These are phyloP conservation scores for Sicus ferrugineus DNA, from an alignment of 2,888 invertebrate genomes.

Conservation along the genomic window DNA sequence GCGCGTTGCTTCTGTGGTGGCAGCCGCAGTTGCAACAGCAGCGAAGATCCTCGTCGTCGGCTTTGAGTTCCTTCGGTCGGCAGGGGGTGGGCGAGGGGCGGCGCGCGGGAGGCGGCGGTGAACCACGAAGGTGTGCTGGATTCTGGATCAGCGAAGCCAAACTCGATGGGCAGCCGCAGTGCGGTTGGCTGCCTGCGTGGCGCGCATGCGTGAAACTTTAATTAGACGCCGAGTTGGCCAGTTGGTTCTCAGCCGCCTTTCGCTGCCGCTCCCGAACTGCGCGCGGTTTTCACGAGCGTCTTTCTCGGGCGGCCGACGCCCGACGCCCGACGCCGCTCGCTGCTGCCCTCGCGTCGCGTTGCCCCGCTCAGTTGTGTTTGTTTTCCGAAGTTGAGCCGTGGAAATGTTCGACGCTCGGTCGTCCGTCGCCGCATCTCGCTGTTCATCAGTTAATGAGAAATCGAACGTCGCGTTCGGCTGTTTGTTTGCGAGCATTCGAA, in stretches of 20 bases:
- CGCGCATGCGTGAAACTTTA: slow-evolving; percentile 41
- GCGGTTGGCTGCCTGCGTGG: slow-evolving; percentile 9
- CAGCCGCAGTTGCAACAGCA: neutral
- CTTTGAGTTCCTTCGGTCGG: too few species aligned
- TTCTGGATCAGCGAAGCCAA: neutral
- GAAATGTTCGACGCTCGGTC: slow-evolving; percentile 31
- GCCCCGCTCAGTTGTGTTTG: slow-evolving; percentile 16
- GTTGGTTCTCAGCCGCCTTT: too few species aligned
- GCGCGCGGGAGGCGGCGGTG: too few species aligned
- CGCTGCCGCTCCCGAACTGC: too few species aligned
- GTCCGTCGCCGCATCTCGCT: slow-evolving; percentile 18
- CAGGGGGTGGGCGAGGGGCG: too few species aligned
- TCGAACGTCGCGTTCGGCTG: slow-evolving; percentile 8
- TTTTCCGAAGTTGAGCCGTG: slow-evolving; percentile 35
- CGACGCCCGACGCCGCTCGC: neutral
- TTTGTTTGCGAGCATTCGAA: slow-evolving; percentile 9
- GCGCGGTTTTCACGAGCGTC: slow-evolving; percentile 3
- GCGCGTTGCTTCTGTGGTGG: neutral
- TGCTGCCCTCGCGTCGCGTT: neutral
- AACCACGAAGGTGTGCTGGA: too few species aligned
- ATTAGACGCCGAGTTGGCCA: slow-evolving; percentile 31
- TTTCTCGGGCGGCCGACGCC: neutral
- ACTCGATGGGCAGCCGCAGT: neutral
- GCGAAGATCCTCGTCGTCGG: neutral
- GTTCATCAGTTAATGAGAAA: slow-evolving; percentile 40